These are phyloP conservation scores for Euphonia xanthogaster DNA, from an alignment of 2,797 vertebrate genomes.

Conservation along the genomic window DNA sequence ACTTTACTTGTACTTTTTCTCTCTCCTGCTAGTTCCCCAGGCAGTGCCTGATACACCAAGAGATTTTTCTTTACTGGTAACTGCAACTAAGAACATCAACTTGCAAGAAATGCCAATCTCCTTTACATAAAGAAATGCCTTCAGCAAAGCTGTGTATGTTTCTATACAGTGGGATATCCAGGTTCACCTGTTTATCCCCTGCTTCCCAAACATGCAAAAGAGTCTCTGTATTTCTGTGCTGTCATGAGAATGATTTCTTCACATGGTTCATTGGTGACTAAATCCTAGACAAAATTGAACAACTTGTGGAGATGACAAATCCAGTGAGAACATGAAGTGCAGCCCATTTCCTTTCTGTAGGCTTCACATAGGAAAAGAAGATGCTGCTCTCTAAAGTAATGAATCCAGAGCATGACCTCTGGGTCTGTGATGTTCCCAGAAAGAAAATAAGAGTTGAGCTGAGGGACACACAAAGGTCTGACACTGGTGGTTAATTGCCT, in stretches of 20 bases:
- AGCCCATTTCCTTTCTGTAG: background rate
- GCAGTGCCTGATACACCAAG: background rate
- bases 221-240: background rate
- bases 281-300: background rate
- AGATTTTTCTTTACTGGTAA: background rate
- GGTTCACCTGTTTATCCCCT: background rate
- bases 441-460: background rate
- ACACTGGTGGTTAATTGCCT: background rate
- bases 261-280: background rate
- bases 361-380: background rate
- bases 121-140: background rate
- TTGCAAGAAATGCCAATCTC: background rate
- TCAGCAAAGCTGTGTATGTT: background rate
- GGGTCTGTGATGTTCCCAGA: background rate
- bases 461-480: background rate
- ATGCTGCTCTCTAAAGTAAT: background rate
- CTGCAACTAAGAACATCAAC: background rate
- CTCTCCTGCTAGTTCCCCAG: background rate
- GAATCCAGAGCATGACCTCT: background rate
- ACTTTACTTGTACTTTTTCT: background rate
- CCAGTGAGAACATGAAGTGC: background rate
- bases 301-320: background rate
- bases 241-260: background rate
- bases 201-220: background rate
- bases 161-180: background rate